A percentile compares a stretch with the other conserved stretches of the same genome.
Conservation (phyloP, 2,113 vertebrate genomes). For the Henicopernis longicauda region DNA sequence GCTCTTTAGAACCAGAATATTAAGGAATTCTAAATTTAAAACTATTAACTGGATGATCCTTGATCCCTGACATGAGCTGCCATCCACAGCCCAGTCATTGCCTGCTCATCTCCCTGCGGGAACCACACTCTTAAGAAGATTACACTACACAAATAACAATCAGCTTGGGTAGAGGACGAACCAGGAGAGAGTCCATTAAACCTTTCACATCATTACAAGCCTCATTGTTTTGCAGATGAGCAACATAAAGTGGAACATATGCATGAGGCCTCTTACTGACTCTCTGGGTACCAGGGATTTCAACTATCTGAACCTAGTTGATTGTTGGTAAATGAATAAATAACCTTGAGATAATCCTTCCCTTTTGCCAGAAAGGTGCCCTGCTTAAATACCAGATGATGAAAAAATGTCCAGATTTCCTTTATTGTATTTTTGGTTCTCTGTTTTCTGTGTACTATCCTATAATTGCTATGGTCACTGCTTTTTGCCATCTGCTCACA, state of each 20-base stretch:
- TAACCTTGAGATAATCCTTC: conserved; percentile 65
- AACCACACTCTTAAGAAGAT: conserved; percentile 74
- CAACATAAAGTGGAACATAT: conserved; percentile 77
- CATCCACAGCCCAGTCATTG: conserved; percentile 38
- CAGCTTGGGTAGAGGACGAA: conserved; percentile 72
- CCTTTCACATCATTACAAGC: conserved; percentile 78
- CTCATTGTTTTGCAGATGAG: conserved; percentile 89
- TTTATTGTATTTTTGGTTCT: background rate
- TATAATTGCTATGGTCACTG: background rate
- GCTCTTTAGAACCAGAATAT: conserved; percentile 25
- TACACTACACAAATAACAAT: conserved; percentile 80
- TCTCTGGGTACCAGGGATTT: conserved; percentile 66
- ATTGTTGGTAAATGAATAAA: conserved; percentile 71
- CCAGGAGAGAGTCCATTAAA: conserved; percentile 75
- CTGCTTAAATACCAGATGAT: conserved; percentile 41
- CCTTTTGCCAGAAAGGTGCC: conserved; percentile 15
- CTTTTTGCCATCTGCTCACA: conserved; percentile 31
- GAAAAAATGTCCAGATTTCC: background rate
- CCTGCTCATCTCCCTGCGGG: conserved; percentile 66
- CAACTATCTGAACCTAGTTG: conserved; percentile 55
- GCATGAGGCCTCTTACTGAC: conserved; percentile 55
- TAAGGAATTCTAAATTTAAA: conserved; percentile 50
- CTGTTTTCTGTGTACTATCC: background rate
- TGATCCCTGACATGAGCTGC: conserved; percentile 69
- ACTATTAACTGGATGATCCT: conserved; percentile 68